Evolutionary conservation across 2,113 vertebrate genomes (phyloP).

Genomic region (Andinoacara biseriatus): DNA sequence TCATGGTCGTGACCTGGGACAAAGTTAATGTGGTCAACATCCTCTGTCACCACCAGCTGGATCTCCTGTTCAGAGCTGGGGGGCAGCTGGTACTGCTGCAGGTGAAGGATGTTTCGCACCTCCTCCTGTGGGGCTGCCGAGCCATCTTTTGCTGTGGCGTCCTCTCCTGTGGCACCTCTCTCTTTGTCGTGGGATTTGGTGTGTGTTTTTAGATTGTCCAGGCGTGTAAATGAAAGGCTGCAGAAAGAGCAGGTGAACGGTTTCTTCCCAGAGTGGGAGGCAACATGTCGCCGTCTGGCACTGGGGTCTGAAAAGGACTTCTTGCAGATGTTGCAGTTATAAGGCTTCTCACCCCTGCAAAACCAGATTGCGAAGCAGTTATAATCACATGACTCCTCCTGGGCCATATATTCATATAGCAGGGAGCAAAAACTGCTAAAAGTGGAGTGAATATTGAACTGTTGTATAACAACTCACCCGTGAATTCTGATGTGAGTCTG

Average conservation of each 20-base stretch:
- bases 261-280: slow-evolving; percentile 93
- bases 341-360: slow-evolving; percentile 95
- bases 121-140: slow-evolving; percentile 66
- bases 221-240: slow-evolving; percentile 88
- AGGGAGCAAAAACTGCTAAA: background rate
- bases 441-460: background rate
- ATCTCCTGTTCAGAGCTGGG: slow-evolving; percentile 87
- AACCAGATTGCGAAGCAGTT: background rate
- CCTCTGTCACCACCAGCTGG: slow-evolving; percentile 88
- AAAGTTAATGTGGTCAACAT: slow-evolving; percentile 88
- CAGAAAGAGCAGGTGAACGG: slow-evolving; percentile 92
- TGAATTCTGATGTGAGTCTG: slow-evolving; percentile 98
- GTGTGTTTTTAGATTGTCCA: slow-evolving; percentile 95
- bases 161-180: slow-evolving; percentile 53
- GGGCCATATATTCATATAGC: background rate
- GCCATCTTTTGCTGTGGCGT: background rate
- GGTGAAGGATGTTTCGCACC: slow-evolving; percentile 84
- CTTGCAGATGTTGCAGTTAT: slow-evolving; percentile 87
- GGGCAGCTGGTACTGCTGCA: slow-evolving; percentile 90
- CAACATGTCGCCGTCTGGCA: slow-evolving; percentile 90
- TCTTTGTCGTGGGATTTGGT: slow-evolving; percentile 93
- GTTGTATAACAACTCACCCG: slow-evolving; percentile 78
- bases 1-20: slow-evolving; percentile 84
- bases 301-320: slow-evolving; percentile 96
- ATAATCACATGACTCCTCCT: background rate